Evolutionary conservation across 2,888 invertebrate genomes (phyloP).

Genomic region (Netelia fuscicornis): DNA sequence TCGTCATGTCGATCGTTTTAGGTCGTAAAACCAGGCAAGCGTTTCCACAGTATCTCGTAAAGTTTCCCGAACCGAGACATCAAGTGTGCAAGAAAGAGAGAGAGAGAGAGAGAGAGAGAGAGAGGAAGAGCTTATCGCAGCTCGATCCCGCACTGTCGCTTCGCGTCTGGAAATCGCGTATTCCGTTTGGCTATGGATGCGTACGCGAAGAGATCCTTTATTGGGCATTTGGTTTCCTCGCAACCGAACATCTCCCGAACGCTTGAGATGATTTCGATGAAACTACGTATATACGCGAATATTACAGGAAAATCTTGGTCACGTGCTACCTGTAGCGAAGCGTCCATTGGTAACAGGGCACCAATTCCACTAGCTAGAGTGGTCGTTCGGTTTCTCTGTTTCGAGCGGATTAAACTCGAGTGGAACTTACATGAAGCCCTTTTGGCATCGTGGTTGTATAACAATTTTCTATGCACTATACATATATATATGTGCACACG

Average conservation of each 20-base stretch:
- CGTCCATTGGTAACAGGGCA: background rate
- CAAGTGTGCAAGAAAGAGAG: background rate
- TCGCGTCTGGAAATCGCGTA: conserved; percentile 17
- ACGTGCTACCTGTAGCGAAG: conserved; percentile 2
- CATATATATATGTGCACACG: background rate
- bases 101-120: background rate
- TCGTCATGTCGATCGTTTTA: conserved; percentile 52
- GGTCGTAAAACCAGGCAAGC: conserved; percentile 58
- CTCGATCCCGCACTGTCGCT: conserved; percentile 36
- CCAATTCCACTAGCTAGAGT: background rate
- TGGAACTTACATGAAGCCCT: background rate
- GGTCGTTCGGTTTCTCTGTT: conserved; percentile 35
- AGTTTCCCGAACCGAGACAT: conserved; percentile 46
- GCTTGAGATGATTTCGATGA: background rate
- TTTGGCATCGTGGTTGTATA: background rate
- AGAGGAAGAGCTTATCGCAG: background rate
- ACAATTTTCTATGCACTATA: background rate
- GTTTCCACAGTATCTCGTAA: conserved; percentile 48
- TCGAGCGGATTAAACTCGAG: conserved; percentile 41
- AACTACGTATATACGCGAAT: conserved; percentile 8
- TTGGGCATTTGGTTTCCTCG: conserved; percentile 43
- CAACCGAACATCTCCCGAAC: background rate
- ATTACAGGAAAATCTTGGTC: background rate
- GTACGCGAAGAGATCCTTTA: conserved; percentile 45
- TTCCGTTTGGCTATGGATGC: conserved; percentile 25